Conservation (phyloP, 2,888 invertebrate species). For the Apamea monoglypha region DNA sequence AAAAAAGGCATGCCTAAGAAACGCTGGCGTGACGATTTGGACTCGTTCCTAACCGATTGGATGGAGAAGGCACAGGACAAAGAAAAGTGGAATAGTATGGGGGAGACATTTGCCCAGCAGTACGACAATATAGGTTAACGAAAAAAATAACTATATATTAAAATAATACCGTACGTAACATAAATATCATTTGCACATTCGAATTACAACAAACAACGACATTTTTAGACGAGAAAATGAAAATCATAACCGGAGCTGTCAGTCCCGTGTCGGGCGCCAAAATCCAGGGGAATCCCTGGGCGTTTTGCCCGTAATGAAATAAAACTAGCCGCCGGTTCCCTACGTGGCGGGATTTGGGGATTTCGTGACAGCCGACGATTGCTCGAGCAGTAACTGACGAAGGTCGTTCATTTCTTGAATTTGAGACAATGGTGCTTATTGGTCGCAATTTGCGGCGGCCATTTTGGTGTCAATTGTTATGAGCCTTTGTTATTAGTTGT, state of each 20-base stretch:
- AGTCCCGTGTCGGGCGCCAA: conserved; percentile 70
- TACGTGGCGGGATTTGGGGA: conserved; percentile 74
- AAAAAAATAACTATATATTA: neutral
- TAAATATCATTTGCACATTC: conserved; percentile 34
- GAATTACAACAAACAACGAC: conserved; percentile 49
- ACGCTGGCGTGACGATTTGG: too few species aligned
- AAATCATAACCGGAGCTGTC: conserved; percentile 69
- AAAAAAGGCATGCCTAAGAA: too few species aligned
- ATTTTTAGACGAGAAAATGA: conserved; percentile 60
- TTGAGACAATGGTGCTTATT: conserved; percentile 69
- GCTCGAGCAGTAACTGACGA: conserved; percentile 73
- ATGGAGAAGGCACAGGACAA: too few species aligned
- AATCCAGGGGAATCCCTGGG: conserved; percentile 69
- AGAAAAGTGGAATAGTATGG: too few species aligned
- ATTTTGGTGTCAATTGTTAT: conserved; percentile 51
- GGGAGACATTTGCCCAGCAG: too few species aligned
- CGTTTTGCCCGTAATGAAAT: conserved; percentile 76
- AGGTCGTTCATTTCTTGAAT: conserved; percentile 76
- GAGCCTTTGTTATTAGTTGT: conserved; percentile 48
- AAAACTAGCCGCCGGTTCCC: conserved; percentile 72
- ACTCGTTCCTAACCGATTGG: too few species aligned
- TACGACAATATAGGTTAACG: too few species aligned
- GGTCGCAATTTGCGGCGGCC: conserved; percentile 40
- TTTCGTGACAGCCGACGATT: conserved; percentile 74
- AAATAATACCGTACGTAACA: neutral